Evolutionary conservation across 2,113 vertebrate genomes (phyloP).

Genomic region (Dermatemys mawii): DNA sequence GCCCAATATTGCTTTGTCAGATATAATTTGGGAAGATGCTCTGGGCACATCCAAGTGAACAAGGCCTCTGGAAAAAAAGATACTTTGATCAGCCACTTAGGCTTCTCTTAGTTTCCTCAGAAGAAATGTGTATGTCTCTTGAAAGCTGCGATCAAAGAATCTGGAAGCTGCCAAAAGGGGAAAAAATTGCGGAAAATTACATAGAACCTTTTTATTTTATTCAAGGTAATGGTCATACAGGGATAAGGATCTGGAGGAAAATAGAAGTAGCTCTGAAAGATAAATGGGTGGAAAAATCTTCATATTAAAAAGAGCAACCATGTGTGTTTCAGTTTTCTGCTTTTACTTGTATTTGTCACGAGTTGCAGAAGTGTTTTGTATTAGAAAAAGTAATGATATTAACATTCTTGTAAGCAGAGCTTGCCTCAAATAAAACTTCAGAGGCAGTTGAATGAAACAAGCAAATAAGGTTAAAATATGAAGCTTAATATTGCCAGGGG

Average conservation of each 20-base stretch:
- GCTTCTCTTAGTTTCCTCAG: slow-evolving; percentile 74
- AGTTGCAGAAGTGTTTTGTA: slow-evolving; percentile 49
- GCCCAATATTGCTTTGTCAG: slow-evolving; percentile 70
- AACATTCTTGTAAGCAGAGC: slow-evolving; percentile 68
- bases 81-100: slow-evolving; percentile 90
- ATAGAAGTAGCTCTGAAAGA: slow-evolving; percentile 58
- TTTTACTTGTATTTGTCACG: slow-evolving; percentile 50
- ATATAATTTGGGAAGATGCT: slow-evolving; percentile 67
- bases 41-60: slow-evolving; percentile 73
- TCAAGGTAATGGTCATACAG: slow-evolving; percentile 63
- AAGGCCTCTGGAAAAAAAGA: slow-evolving; percentile 64
- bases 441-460: slow-evolving; percentile 66
- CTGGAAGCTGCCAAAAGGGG: slow-evolving; percentile 71
- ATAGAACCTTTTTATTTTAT: slow-evolving; percentile 76
- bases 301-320: slow-evolving; percentile 41
- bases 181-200: slow-evolving; percentile 83
- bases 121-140: slow-evolving; percentile 72
- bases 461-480: slow-evolving; percentile 72
- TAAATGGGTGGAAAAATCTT: slow-evolving; percentile 53
- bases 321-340: slow-evolving; percentile 16
- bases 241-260: slow-evolving; percentile 59
- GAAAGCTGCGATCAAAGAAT: slow-evolving; percentile 90
- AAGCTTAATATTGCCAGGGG: slow-evolving; percentile 59
- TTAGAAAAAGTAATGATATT: slow-evolving; percentile 65
- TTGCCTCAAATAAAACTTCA: slow-evolving; percentile 74